These are phyloP conservation scores for Gryon sp. DNA, from an alignment of 1,140 invertebrate species.

Conservation along the genomic window DNA sequence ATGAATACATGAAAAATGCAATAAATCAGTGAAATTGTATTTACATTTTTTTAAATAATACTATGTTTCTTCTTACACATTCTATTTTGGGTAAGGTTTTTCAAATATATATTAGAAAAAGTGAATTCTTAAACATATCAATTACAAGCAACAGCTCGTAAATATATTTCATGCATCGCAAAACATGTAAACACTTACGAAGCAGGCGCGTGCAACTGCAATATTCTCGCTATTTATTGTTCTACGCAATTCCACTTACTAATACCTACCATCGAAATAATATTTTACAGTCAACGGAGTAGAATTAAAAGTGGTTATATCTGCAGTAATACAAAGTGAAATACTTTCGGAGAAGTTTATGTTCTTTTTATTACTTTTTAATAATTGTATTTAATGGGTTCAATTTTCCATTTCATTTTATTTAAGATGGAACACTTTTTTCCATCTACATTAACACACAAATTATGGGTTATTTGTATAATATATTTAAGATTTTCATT, in stretches of 20 bases:
- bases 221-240: conserved; percentile 65
- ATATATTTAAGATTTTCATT: too few species aligned
- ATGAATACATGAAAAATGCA: too few species aligned
- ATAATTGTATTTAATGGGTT: too few species aligned
- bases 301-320: conserved; percentile 60
- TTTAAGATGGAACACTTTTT: too few species aligned
- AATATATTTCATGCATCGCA: conserved; percentile 57
- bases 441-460: too few species aligned
- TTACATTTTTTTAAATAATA: background rate
- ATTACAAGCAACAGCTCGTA: conserved; percentile 43
- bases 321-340: conserved; percentile 36
- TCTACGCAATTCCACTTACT: conserved; percentile 52
- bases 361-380: too few species aligned
- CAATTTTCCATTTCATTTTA: too few species aligned
- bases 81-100: conserved; percentile 11
- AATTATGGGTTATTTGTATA: too few species aligned
- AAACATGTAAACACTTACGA: conserved; percentile 57
- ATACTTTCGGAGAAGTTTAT: conserved; percentile 37
- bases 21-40: too few species aligned
- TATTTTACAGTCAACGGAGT: conserved; percentile 53
- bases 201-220: conserved; percentile 44
- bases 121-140: conserved; percentile 54
- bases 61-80: background rate
- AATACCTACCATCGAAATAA: conserved; percentile 38
- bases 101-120: conserved; percentile 29